Evolutionary conservation across 1,140 invertebrate genomes (phyloP).

Genomic region (Helicoverpa armigera): DNA sequence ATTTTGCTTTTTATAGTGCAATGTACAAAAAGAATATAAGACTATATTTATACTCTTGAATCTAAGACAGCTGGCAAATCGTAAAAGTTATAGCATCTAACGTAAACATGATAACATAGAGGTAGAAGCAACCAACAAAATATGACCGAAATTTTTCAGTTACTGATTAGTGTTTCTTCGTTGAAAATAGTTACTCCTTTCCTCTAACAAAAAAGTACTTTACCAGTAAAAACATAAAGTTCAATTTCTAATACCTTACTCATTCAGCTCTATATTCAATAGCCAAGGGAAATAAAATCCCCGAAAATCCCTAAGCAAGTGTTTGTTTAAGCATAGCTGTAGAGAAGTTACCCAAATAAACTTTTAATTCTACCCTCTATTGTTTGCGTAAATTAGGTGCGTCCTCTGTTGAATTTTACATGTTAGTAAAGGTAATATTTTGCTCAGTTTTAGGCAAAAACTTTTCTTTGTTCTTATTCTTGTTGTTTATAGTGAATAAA

Average conservation of each 20-base stretch:
- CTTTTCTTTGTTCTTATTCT: constrained; percentile 13
- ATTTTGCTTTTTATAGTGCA: too few species aligned
- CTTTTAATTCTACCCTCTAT: constrained; percentile 20
- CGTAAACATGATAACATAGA: too few species aligned
- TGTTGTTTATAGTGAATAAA: background rate
- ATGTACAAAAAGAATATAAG: too few species aligned
- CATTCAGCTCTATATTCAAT: background rate
- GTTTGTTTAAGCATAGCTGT: constrained; percentile 19
- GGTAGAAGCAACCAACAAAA: too few species aligned
- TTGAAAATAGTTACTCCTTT: too few species aligned
- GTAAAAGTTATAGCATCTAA: too few species aligned
- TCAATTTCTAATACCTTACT: background rate
- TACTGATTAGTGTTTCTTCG: too few species aligned
- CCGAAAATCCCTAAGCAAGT: background rate
- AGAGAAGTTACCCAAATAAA: constrained; percentile 18
- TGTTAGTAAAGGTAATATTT: constrained; percentile 21
- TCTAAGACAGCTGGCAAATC: too few species aligned
- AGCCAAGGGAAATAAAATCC: background rate
- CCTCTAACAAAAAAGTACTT: background rate
- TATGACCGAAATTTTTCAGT: too few species aligned
- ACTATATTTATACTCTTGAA: too few species aligned
- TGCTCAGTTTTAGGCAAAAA: constrained; percentile 14
- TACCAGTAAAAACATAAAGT: background rate
- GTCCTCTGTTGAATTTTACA: constrained; percentile 35
- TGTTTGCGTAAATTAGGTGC: constrained; percentile 26